phyloP scores from a whole-genome alignment of 2,888 invertebrate species.

The Sycophila texana region DNA sequence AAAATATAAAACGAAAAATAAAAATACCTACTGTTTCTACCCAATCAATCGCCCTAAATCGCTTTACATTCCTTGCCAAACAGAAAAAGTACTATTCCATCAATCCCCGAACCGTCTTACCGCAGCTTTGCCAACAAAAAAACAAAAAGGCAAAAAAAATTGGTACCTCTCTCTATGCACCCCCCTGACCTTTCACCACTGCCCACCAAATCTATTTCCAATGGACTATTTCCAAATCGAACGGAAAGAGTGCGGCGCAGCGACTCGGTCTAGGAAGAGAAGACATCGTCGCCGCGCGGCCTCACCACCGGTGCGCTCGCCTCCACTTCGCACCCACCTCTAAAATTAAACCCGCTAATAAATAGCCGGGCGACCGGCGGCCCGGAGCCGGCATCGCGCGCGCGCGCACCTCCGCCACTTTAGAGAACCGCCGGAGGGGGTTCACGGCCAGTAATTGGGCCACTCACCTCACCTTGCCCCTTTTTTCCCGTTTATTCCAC shows the following conservation, averaged over 20 bases:
- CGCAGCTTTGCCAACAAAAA: too few species aligned
- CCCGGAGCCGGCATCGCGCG: too few species aligned
- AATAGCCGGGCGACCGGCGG: conserved; percentile 2
- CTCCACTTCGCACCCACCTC: conserved; percentile 22
- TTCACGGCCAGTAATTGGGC: conserved; percentile 51
- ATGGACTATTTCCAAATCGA: conserved; percentile 26
- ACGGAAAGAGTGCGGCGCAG: not conserved
- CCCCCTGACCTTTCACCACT: not conserved
- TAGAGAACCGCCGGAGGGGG: not conserved
- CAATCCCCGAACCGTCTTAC: too few species aligned
- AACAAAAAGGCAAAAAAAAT: too few species aligned
- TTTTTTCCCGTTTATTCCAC: conserved; percentile 13
- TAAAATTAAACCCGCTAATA: conserved; percentile 47
- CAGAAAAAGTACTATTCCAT: too few species aligned
- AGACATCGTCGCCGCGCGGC: not conserved
- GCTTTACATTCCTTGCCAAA: too few species aligned
- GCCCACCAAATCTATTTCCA: conserved; percentile 40
- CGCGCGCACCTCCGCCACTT: too few species aligned
- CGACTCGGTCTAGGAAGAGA: not conserved
- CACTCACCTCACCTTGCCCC: conserved; percentile 46
- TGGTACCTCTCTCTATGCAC: not conserved
- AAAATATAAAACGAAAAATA: too few species aligned
- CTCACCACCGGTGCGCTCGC: too few species aligned
- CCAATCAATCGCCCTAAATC: too few species aligned
- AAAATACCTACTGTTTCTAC: too few species aligned